Conservation (phyloP, 2,113 vertebrate genomes). For the Eclectus roratus region DNA sequence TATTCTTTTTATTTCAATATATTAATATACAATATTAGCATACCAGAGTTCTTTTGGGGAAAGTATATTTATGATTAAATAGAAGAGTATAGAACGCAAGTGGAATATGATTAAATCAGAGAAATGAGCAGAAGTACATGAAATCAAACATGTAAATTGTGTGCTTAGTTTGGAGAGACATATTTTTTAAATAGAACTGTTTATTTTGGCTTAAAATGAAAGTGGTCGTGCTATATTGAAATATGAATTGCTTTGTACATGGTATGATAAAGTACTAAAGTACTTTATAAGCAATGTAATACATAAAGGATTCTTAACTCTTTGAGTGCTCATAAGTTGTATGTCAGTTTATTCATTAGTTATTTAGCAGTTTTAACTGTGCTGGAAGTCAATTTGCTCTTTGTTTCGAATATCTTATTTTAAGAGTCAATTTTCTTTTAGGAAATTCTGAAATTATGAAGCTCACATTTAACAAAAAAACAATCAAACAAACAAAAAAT, state of each 20-base stretch:
- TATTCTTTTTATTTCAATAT: neutral
- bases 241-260: neutral
- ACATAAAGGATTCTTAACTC: neutral
- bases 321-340: neutral
- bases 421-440: neutral
- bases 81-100: neutral
- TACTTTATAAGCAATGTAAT: neutral
- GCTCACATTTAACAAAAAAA: neutral
- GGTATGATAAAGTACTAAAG: neutral
- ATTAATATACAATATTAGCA: neutral
- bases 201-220: neutral
- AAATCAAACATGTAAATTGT: neutral
- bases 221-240: neutral
- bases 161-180: neutral
- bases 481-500: neutral
- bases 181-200: neutral
- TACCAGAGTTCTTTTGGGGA: neutral
- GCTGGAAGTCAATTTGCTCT: neutral
- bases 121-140: neutral
- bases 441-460: neutral
- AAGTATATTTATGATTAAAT: neutral
- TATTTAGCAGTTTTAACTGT: neutral
- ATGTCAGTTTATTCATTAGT: neutral
- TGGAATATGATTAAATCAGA: neutral
- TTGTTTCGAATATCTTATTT: neutral